Percentiles rank a stretch among this genome's conserved stretches.
These are phyloP conservation scores for Saguinus midas DNA, from an alignment of 2,113 vertebrate genomes.

Conservation along the genomic window DNA sequence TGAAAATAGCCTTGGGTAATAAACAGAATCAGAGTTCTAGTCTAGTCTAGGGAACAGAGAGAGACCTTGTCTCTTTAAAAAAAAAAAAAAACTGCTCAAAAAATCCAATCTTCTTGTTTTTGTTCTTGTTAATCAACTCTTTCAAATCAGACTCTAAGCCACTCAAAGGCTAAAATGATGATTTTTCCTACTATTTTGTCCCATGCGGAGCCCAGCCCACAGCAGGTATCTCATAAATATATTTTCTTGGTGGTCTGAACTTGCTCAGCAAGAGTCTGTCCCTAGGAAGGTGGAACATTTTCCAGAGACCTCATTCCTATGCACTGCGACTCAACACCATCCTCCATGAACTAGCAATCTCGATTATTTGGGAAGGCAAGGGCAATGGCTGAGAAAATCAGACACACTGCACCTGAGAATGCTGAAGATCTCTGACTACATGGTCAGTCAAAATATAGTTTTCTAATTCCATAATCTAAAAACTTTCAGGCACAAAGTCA, in stretches of 20 bases:
- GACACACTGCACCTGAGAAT: not conserved
- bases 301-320: not conserved
- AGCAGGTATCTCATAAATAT: not conserved
- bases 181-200: not conserved
- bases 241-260: not conserved
- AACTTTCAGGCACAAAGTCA: not conserved
- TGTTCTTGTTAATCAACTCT: not conserved
- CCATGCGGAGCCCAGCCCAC: not conserved
- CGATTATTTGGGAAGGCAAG: not conserved
- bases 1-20: not conserved
- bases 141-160: not conserved
- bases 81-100: not conserved
- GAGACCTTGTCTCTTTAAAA: too few relatives aligned
- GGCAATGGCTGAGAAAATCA: not conserved
- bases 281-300: not conserved
- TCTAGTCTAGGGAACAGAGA: too few relatives aligned
- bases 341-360: not conserved
- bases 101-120: not conserved
- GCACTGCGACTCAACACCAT: not conserved
- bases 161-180: not conserved
- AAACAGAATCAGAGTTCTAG: not conserved
- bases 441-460: not conserved
- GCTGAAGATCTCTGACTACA: not conserved
- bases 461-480: not conserved
- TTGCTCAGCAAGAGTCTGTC: not conserved